Percentiles rank a stretch among this genome's conserved stretches.
Evolutionary conservation across 2,888 invertebrate species (phyloP).

Genomic region (Drosophila austrosaltans): DNA sequence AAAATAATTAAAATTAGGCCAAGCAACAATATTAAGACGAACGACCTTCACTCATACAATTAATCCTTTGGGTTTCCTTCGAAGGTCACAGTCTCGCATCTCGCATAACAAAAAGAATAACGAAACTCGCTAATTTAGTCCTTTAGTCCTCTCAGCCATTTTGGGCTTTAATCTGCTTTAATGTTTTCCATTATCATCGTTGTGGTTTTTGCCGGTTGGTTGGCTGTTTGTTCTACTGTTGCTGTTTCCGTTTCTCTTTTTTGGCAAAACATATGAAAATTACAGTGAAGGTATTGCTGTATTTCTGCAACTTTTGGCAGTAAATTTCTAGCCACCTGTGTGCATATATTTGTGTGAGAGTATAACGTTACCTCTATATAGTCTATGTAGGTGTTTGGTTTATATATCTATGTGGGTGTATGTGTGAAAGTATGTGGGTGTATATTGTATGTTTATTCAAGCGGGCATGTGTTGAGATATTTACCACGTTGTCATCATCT

Average conservation of each 20-base stretch:
- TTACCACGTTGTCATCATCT: slow-evolving; percentile 25
- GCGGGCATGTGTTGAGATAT: slow-evolving; percentile 39
- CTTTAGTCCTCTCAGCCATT: slow-evolving; percentile 26
- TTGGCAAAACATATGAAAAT: slow-evolving; percentile 38
- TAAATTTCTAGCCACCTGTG: slow-evolving; percentile 63
- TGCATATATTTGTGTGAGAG: slow-evolving; percentile 33
- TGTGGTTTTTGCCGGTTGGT: slow-evolving; percentile 30
- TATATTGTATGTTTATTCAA: slow-evolving; percentile 9
- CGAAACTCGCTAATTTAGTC: slow-evolving; percentile 25
- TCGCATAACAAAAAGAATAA: neutral
- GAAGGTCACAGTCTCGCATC: slow-evolving; percentile 5
- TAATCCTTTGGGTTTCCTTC: slow-evolving; percentile 15
- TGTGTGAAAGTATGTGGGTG: neutral
- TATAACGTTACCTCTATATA: slow-evolving; percentile 24
- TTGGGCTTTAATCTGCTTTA: slow-evolving; percentile 60
- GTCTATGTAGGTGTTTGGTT: slow-evolving; percentile 13
- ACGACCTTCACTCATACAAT: slow-evolving; percentile 43
- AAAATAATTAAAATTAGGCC: slow-evolving; percentile 66
- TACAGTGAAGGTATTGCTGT: slow-evolving; percentile 34
- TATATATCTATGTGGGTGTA: slow-evolving; percentile 4
- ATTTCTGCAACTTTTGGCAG: slow-evolving; percentile 38
- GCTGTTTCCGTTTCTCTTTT: slow-evolving; percentile 23
- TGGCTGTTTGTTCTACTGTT: slow-evolving; percentile 23
- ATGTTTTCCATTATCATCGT: slow-evolving; percentile 53
- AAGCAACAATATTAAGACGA: slow-evolving; percentile 18